Conservation (phyloP, 2,113 vertebrate genomes). For the Platichthys flesus region DNA sequence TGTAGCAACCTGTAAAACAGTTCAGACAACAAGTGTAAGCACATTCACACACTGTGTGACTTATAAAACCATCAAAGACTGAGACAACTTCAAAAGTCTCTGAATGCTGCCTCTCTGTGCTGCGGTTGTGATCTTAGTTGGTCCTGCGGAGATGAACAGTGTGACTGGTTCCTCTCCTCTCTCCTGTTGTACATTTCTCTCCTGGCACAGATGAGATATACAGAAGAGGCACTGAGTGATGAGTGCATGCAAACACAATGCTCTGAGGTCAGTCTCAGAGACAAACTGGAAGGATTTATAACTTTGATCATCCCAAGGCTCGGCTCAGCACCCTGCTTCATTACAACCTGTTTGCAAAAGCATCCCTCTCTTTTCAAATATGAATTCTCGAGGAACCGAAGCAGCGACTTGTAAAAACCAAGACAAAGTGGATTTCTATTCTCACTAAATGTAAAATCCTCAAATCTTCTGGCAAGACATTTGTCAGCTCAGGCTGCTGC, state of each 20-base stretch:
- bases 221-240: slow-evolving; percentile 43
- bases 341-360: slow-evolving; percentile 1
- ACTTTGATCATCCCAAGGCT: neutral
- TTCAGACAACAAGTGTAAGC: slow-evolving; percentile 12
- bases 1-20: slow-evolving; percentile 21
- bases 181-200: slow-evolving; percentile 37
- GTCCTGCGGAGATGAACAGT: neutral
- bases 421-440: slow-evolving; percentile 33
- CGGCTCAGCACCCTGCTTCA: neutral
- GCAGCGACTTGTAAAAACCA: slow-evolving; percentile 26
- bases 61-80: slow-evolving; percentile 29
- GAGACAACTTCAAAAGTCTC: slow-evolving; percentile 25
- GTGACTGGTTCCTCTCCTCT: neutral
- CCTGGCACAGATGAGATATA: slow-evolving; percentile 49
- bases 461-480: slow-evolving; percentile 43
- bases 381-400: slow-evolving; percentile 22
- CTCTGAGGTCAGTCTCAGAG: neutral
- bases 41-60: slow-evolving; percentile 10
- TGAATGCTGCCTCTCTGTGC: slow-evolving; percentile 28
- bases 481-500: slow-evolving; percentile 60
- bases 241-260: slow-evolving; percentile 31
- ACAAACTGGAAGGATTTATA: neutral
- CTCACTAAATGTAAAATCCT: slow-evolving; percentile 45
- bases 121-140: slow-evolving; percentile 8
- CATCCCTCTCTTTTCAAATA: slow-evolving; percentile 1